Conservation (phyloP, 2,797 vertebrate species). For the Agapornis canus region DNA sequence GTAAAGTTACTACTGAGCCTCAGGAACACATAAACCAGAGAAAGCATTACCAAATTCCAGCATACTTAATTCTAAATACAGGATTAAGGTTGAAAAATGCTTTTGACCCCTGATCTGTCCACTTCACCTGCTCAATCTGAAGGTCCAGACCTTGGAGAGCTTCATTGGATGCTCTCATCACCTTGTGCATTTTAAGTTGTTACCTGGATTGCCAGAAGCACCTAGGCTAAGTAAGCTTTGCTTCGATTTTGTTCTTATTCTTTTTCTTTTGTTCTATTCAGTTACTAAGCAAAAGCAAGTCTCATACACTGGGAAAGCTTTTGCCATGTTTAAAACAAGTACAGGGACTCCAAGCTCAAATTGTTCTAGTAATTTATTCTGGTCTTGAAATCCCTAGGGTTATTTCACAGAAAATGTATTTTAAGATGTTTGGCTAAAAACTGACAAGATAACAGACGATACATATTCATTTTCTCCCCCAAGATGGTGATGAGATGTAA, state of each 20-base stretch:
- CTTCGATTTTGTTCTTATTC: accelerated
- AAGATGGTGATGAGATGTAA: conserved; percentile 49
- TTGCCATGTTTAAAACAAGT: not conserved
- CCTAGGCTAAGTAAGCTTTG: not conserved
- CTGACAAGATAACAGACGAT: conserved; percentile 53
- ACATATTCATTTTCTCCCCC: conserved; percentile 44
- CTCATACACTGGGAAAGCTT: not conserved
- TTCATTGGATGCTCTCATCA: not conserved
- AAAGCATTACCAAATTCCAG: not conserved
- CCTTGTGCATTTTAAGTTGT: not conserved
- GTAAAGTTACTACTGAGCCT: not conserved
- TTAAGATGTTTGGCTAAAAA: conserved; percentile 46
- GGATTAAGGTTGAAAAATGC: not conserved
- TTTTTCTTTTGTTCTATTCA: not conserved
- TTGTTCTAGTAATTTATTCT: conserved; percentile 56
- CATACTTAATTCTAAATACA: not conserved
- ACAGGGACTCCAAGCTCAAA: conserved; percentile 11
- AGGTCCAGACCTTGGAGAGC: not conserved
- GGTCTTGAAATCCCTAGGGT: conserved; percentile 49
- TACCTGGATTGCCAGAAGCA: not conserved
- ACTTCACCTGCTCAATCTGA: not conserved
- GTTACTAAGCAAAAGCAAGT: not conserved
- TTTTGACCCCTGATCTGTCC: not conserved
- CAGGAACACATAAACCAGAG: not conserved
- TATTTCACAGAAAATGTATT: conserved; percentile 55